Percentiles rank a stretch among this genome's conserved stretches.
phyloP scores from a whole-genome alignment of 2,113 vertebrate genomes.

The Saiga tatarica region DNA sequence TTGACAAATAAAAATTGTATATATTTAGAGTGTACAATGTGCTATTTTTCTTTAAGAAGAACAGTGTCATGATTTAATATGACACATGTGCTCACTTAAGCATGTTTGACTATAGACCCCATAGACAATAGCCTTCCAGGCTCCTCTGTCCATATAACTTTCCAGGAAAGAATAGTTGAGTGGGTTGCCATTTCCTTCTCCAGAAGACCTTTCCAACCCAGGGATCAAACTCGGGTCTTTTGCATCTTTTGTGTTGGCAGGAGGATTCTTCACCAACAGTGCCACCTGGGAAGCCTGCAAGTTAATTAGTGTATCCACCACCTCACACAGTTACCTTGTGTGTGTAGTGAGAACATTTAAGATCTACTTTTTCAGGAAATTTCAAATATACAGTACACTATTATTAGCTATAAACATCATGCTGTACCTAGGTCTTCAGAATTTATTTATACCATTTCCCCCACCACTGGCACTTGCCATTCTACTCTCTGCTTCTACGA shows the following conservation, averaged over 20 bases:
- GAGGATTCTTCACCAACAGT: background rate
- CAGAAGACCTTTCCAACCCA: background rate
- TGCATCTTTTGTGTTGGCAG: background rate
- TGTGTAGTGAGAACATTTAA: background rate
- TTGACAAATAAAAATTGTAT: background rate
- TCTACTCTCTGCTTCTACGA: background rate
- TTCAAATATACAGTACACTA: background rate
- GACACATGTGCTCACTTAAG: fast-evolving
- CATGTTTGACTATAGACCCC: background rate
- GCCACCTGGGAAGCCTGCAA: background rate
- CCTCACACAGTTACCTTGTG: background rate
- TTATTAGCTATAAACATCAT: background rate
- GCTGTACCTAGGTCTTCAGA: background rate
- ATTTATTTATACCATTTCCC: background rate
- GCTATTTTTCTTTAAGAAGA: background rate
- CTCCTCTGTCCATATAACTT: background rate
- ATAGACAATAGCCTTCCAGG: background rate
- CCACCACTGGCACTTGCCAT: background rate
- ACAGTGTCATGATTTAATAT: background rate
- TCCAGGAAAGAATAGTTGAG: background rate
- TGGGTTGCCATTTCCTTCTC: background rate
- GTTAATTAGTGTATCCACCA: background rate
- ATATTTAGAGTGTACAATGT: background rate
- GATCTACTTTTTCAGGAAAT: background rate
- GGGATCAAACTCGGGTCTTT: background rate